Percentiles rank a stretch among this genome's conserved stretches.
These are phyloP conservation scores for Poeciliopsis turrubarensis DNA, from an alignment of 2,113 vertebrate species.

Conservation along the genomic window DNA sequence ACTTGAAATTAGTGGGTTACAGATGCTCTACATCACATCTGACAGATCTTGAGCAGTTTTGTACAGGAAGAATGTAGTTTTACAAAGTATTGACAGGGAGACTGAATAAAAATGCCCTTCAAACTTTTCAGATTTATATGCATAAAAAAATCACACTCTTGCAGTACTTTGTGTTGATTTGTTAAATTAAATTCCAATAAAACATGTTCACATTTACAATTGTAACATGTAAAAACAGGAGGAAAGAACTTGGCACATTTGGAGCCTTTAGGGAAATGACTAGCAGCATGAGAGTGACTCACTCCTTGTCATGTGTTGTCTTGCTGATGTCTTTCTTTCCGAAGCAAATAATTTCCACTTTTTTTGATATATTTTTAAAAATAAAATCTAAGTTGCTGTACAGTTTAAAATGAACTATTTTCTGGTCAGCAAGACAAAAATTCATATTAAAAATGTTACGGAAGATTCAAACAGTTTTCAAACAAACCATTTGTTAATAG, in stretches of 20 bases:
- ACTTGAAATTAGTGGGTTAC: background rate
- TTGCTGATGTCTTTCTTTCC: conserved; percentile 64
- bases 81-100: too few relatives aligned
- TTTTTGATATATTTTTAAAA: background rate
- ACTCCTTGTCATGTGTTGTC: conserved; percentile 61
- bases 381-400: background rate
- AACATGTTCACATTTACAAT: background rate
- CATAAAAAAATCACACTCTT: background rate
- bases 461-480: background rate
- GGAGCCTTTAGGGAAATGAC: conserved; percentile 50
- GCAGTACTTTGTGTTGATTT: background rate
- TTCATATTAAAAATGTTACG: fast-evolving
- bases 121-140: too few relatives aligned
- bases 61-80: background rate
- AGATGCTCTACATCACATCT: background rate
- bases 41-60: background rate
- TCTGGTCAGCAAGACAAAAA: fast-evolving
- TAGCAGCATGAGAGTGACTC: conserved; percentile 68
- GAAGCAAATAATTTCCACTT: background rate
- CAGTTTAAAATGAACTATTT: background rate
- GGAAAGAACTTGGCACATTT: conserved; percentile 25
- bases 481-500: background rate
- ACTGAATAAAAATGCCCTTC: too few relatives aligned
- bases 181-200: background rate
- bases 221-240: background rate